These are phyloP conservation scores for Aelia acuminata DNA, from an alignment of 2,888 invertebrate species.

Conservation along the genomic window DNA sequence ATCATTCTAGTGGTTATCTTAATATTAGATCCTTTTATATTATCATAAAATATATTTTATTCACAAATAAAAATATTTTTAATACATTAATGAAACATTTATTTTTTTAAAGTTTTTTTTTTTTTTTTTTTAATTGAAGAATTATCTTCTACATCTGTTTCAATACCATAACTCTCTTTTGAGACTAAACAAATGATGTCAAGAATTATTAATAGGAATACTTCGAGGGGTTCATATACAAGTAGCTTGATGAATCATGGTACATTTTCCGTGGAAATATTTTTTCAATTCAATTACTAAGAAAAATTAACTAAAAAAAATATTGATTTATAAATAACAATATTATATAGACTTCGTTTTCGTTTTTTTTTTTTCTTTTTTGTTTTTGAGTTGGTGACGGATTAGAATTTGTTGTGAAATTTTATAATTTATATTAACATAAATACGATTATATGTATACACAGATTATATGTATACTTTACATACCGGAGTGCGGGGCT, in stretches of 20 bases:
- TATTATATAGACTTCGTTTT: neutral
- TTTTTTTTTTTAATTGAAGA: neutral
- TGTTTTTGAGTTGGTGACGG: neutral
- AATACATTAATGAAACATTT: too few relatives aligned
- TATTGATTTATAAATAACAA: neutral
- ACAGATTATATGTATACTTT: too few relatives aligned
- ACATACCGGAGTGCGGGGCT: constrained; percentile 54
- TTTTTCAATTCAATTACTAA: neutral
- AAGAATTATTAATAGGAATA: constrained; percentile 9
- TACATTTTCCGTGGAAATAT: neutral
- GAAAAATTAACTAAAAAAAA: neutral
- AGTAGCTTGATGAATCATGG: neutral
- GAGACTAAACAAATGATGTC: constrained; percentile 13
- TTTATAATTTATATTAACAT: too few relatives aligned
- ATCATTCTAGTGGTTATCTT: too few relatives aligned
- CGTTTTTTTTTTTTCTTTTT: too few relatives aligned
- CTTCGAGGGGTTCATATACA: neutral
- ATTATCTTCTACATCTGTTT: neutral
- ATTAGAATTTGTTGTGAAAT: neutral
- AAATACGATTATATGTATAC: too few relatives aligned
- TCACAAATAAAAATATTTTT: too few relatives aligned
- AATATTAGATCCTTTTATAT: too few relatives aligned
- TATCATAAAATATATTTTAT: too few relatives aligned
- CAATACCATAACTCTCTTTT: neutral
- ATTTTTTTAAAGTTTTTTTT: too few relatives aligned